phyloP scores from a whole-genome alignment of 2,113 vertebrate species.

The Sardina pilchardus region DNA sequence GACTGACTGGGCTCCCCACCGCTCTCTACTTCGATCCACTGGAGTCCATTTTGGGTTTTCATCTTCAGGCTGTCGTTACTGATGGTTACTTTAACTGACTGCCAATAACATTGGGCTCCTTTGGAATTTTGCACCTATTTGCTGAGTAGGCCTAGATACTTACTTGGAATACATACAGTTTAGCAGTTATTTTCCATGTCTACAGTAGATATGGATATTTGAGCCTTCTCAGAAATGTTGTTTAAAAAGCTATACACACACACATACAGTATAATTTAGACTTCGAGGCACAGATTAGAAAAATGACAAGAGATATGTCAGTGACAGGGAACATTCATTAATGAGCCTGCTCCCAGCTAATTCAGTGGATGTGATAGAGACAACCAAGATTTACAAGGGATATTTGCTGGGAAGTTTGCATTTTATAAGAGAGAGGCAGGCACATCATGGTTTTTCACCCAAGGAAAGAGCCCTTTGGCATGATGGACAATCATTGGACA shows the following conservation, averaged over 20 bases:
- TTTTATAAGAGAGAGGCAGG: no score
- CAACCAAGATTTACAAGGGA: background rate
- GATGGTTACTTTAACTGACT: background rate
- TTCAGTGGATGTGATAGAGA: background rate
- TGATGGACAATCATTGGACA: background rate
- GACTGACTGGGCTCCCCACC: background rate
- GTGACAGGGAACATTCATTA: background rate
- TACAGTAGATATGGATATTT: background rate
- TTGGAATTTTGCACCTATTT: background rate
- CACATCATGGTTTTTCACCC: background rate
- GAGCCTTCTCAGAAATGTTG: background rate
- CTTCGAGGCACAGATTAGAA: background rate
- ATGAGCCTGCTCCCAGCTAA: background rate
- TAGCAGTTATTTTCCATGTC: background rate
- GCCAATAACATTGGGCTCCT: background rate
- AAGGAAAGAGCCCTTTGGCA: background rate
- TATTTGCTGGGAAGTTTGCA: no score
- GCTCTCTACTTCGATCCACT: background rate
- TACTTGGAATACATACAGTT: background rate
- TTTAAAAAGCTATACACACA: background rate
- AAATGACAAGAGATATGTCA: background rate
- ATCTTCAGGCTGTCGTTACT: background rate
- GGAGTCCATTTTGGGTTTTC: slow-evolving; percentile 4
- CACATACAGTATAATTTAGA: background rate
- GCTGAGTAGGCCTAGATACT: background rate